Conservation (phyloP, 2,888 invertebrate species). For the Hirtodrosophila trivittata region DNA sequence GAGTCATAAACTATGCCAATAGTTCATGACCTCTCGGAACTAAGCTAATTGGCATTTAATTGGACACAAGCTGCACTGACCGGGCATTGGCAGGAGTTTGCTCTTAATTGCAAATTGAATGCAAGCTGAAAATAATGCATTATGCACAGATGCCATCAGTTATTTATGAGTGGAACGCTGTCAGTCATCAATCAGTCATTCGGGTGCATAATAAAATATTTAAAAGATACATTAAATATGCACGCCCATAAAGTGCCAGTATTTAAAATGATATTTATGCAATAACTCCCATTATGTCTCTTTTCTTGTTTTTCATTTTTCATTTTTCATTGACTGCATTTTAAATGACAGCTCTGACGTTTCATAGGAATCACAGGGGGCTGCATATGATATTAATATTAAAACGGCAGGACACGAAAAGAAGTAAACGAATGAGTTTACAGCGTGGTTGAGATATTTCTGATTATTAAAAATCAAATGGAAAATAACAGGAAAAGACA, state of each 20-base stretch:
- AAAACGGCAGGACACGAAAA: no score
- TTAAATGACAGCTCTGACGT: constrained; percentile 2
- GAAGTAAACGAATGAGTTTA: no score
- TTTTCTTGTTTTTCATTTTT: not conserved
- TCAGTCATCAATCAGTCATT: constrained; percentile 49
- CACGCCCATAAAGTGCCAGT: constrained; percentile 32
- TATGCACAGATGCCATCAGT: constrained; percentile 57
- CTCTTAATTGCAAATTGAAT: constrained; percentile 56
- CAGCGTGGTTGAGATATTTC: no score
- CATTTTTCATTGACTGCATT: constrained; percentile 3
- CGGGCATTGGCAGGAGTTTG: constrained; percentile 11
- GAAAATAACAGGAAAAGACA: no score
- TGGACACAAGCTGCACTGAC: constrained; percentile 27
- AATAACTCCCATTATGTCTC: not conserved
- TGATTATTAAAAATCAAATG: no score
- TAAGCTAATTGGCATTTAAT: constrained; percentile 61
- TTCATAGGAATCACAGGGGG: constrained; percentile 16
- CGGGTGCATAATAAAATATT: constrained; percentile 52
- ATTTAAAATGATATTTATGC: constrained; percentile 30
- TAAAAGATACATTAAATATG: constrained; percentile 47
- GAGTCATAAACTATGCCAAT: constrained; percentile 44
- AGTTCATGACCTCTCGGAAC: constrained; percentile 17
- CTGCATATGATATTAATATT: not conserved
- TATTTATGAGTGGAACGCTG: constrained; percentile 42
- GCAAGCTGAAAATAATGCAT: constrained; percentile 51